A percentile compares a stretch with the other conserved stretches of the same genome.
Evolutionary conservation across 2,888 invertebrate genomes (phyloP).

Genomic region (Physocephala rufipes): DNA sequence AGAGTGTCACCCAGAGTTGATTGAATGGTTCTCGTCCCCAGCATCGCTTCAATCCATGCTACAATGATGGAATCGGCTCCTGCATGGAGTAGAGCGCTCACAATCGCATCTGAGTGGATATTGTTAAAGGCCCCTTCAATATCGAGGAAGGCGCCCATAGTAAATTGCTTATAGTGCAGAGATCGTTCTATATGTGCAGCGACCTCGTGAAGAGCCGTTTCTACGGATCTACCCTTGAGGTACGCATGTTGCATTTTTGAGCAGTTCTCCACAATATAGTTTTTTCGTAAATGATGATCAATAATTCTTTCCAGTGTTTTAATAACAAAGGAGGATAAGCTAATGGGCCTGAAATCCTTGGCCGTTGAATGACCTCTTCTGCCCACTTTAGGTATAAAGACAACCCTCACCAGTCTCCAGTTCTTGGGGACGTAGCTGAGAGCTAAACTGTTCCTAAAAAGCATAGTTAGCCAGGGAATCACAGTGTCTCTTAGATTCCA

Average conservation of each 20-base stretch:
- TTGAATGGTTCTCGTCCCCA: not conserved
- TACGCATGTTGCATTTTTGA: not conserved
- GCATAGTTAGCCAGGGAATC: not conserved
- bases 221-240: not conserved
- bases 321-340: not conserved
- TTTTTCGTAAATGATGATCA: not conserved
- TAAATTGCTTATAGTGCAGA: conserved; percentile 7
- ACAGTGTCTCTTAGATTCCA: not conserved
- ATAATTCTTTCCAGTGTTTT: not conserved
- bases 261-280: not conserved
- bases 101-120: conserved; percentile 2
- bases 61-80: not conserved
- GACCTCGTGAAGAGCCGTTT: conserved; percentile 1
- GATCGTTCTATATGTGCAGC: not conserved
- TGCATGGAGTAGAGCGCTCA: not conserved
- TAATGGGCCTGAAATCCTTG: not conserved
- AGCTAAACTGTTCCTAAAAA: not conserved
- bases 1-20: not conserved
- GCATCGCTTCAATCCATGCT: not conserved
- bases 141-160: conserved; percentile 7
- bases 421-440: not conserved
- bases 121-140: conserved; percentile 19
- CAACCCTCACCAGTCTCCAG: not conserved
- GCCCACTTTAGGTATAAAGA: not conserved
- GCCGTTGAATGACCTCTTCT: not conserved